Evolutionary conservation across 2,113 vertebrate species (phyloP).

Genomic region (Lates calcarifer): DNA sequence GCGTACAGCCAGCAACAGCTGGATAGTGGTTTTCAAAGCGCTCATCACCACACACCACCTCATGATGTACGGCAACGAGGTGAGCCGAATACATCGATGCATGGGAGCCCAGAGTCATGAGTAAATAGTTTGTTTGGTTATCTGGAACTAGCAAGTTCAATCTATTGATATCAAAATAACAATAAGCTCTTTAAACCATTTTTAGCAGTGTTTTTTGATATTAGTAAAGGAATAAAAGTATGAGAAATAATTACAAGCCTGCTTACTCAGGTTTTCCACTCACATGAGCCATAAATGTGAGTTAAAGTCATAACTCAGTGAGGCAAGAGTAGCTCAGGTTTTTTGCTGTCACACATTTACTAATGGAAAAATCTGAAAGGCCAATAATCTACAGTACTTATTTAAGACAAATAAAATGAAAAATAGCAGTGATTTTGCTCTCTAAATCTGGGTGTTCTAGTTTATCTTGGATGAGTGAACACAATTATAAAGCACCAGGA

Average conservation of each 20-base stretch:
- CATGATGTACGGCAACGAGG: slow-evolving; percentile 98
- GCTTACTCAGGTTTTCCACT: not conserved
- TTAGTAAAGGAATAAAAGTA: not conserved
- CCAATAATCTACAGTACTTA: not conserved
- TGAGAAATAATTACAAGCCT: not conserved
- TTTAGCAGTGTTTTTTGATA: not conserved
- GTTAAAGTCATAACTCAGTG: not conserved
- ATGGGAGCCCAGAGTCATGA: not conserved
- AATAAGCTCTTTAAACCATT: not conserved
- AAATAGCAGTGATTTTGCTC: no score
- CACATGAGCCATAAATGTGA: not conserved
- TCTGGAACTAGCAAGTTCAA: not conserved
- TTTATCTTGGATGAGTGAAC: no score
- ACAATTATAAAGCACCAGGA: no score
- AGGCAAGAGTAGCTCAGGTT: no score
- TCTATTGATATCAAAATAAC: not conserved
- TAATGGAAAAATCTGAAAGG: not conserved
- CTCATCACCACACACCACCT: slow-evolving; percentile 97
- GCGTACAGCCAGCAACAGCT: slow-evolving; percentile 93
- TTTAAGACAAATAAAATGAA: no score
- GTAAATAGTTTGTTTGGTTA: slow-evolving; percentile 11
- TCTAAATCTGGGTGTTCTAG: no score
- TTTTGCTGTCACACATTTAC: no score
- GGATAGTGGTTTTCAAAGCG: slow-evolving; percentile 98
- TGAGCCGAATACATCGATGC: slow-evolving; percentile 72